phyloP scores from a whole-genome alignment of 2,888 invertebrate species.

The Noctua janthina region DNA sequence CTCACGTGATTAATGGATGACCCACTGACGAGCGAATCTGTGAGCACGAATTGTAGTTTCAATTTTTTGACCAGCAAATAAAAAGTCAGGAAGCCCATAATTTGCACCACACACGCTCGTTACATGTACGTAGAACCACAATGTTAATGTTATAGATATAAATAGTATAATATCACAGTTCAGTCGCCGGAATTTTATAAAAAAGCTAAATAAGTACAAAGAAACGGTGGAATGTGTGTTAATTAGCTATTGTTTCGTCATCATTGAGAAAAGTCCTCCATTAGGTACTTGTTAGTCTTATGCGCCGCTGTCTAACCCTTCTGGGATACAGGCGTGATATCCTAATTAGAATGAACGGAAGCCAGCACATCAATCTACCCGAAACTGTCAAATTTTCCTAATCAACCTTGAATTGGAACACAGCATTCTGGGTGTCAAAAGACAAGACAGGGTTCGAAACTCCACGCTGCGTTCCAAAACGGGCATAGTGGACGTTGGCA shows the following conservation, averaged over 20 bases:
- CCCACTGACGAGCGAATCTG: not conserved
- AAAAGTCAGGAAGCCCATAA: not conserved
- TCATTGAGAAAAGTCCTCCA: not conserved
- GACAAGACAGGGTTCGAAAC: no score
- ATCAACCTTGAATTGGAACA: no score
- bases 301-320: not conserved
- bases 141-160: not conserved
- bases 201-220: not conserved
- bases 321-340: not conserved
- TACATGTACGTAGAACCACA: not conserved
- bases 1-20: no score
- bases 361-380: no score
- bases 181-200: conserved; percentile 1
- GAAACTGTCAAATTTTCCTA: no score
- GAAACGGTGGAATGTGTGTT: not conserved
- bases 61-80: not conserved
- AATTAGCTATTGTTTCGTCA: not conserved
- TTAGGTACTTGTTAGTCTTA: not conserved
- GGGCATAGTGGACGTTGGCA: no score
- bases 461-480: no score
- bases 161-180: conserved; percentile 1
- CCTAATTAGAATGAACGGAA: no score
- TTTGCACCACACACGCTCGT: conserved; percentile 15
- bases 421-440: no score
- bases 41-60: not conserved